phyloP scores from a whole-genome alignment of 64 coral and sea anemone genomes.

The Orbicella faveolata region DNA sequence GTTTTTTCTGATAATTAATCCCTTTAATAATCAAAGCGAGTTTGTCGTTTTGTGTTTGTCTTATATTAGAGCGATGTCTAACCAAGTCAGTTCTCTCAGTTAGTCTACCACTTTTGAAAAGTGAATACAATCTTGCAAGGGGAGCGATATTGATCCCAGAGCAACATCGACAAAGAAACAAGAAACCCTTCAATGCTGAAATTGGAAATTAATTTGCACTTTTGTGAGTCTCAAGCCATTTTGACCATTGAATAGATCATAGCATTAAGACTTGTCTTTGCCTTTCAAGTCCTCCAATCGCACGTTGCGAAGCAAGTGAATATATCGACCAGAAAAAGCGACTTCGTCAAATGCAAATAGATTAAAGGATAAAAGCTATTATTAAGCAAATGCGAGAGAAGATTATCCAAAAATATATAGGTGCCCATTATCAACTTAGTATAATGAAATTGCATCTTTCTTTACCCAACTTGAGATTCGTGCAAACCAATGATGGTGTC shows the following conservation, averaged over 20 bases:
- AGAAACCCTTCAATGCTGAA: slow-evolving; percentile 16
- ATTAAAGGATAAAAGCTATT: slow-evolving; percentile 51
- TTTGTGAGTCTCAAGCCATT: not conserved
- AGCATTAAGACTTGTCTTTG: not conserved
- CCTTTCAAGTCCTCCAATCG: not conserved
- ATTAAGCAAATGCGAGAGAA: slow-evolving; percentile 46
- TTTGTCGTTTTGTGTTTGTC: not conserved
- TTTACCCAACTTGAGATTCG: not conserved
- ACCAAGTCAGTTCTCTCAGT: not conserved
- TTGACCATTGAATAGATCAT: not conserved
- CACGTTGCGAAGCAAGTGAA: not conserved
- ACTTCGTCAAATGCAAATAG: slow-evolving; percentile 35
- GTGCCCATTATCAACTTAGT: slow-evolving; percentile 21
- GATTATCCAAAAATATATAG: slow-evolving; percentile 50
- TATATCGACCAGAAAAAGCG: slow-evolving; percentile 7
- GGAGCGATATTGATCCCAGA: slow-evolving; percentile 14
- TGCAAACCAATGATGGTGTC: not conserved
- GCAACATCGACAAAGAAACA: not conserved
- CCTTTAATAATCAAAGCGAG: slow-evolving; percentile 2
- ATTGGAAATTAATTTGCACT: slow-evolving; percentile 15
- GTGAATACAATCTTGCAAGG: not conserved
- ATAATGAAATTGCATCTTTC: slow-evolving; percentile 4
- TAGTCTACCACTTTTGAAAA: not conserved
- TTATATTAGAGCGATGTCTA: not conserved
- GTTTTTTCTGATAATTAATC: slow-evolving; percentile 12